These are phyloP conservation scores for Pteronura brasiliensis DNA, from an alignment of 2,113 vertebrate species.

Conservation along the genomic window DNA sequence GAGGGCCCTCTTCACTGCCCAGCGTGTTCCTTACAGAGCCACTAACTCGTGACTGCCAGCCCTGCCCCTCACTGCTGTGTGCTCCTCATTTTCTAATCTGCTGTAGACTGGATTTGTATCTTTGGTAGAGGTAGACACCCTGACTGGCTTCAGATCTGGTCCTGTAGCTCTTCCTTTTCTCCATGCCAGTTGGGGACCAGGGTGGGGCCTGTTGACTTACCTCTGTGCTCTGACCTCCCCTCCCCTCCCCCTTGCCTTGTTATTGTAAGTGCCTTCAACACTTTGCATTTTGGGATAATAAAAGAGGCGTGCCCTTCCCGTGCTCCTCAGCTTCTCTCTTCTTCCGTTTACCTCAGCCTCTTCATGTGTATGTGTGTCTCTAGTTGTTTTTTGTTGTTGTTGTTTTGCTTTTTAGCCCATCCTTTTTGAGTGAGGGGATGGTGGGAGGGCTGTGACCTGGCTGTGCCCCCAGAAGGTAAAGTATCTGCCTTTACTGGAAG, in stretches of 20 bases:
- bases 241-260: conserved; percentile 70
- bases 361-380: not conserved
- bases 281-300: conserved; percentile 89
- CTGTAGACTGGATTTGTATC: conserved; percentile 85
- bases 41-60: conserved; percentile 83
- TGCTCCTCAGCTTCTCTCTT: not conserved
- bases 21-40: conserved; percentile 78
- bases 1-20: conserved; percentile 80
- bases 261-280: conserved; percentile 99
- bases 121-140: conserved; percentile 80
- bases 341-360: not conserved
- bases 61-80: conserved; percentile 66
- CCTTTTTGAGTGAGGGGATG: not conserved
- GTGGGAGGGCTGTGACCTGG: not conserved
- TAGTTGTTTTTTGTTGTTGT: not conserved
- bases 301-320: conserved; percentile 36
- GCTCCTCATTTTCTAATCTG: conserved; percentile 78
- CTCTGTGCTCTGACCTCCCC: conserved; percentile 69
- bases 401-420: not conserved
- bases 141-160: conserved; percentile 85
- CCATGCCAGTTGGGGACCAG: conserved; percentile 81
- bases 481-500: not conserved
- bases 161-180: conserved; percentile 84
- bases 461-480: not conserved
- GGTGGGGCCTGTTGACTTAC: conserved; percentile 79